Conservation (phyloP, 2,888 invertebrate species). For the Ophion costatus region DNA sequence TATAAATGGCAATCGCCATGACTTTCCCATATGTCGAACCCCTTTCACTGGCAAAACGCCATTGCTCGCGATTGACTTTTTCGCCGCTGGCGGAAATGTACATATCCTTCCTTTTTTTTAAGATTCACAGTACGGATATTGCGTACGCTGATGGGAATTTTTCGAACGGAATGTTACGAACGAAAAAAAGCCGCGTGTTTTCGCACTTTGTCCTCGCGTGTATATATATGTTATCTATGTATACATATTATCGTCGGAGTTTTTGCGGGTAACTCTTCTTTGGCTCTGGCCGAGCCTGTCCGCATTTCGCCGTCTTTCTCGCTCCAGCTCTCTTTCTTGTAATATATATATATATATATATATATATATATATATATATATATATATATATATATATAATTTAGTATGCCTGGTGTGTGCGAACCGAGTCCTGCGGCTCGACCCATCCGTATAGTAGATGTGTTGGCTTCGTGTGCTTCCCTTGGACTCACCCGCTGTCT, state of each 20-base stretch:
- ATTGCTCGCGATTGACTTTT: neutral
- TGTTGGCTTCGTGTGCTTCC: conserved; percentile 61
- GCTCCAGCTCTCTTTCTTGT: conserved; percentile 42
- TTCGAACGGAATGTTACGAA: conserved; percentile 4
- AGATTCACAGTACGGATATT: neutral
- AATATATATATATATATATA: conserved; percentile 30
- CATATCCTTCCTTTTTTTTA: neutral
- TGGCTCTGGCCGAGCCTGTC: conserved; percentile 58
- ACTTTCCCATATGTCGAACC: conserved; percentile 9
- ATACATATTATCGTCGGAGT: neutral
- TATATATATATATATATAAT: conserved; percentile 33
- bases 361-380: conserved; percentile 25
- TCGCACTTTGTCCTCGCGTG: conserved; percentile 30
- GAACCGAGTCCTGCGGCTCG: conserved; percentile 75
- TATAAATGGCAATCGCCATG: conserved; percentile 19
- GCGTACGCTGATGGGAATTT: neutral
- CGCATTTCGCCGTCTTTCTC: conserved; percentile 59
- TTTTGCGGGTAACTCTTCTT: conserved; percentile 33
- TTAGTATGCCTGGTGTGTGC: conserved; percentile 67
- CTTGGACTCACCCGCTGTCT: conserved; percentile 50
- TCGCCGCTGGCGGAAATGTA: no score
- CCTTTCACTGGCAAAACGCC: conserved; percentile 19
- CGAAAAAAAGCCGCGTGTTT: conserved; percentile 26
- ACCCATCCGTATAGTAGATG: conserved; percentile 43
- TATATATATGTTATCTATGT: neutral